phyloP scores from a whole-genome alignment of 30 jellyfish, hydroid and myxozoan species.

The Rhopilema esculentum region DNA sequence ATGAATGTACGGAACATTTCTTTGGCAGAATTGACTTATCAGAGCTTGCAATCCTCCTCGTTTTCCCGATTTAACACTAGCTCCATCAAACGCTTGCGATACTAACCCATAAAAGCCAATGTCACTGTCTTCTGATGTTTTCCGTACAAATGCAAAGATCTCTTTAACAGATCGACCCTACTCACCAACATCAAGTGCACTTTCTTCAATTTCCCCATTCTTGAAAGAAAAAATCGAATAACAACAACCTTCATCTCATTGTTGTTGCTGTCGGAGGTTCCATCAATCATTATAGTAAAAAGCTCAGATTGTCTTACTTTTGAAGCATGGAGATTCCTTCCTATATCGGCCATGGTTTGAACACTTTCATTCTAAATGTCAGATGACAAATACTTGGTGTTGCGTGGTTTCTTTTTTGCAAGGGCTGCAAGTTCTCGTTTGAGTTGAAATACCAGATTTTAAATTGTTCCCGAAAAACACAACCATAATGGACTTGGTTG shows the following conservation, averaged over 20 bases:
- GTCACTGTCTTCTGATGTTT: too few relatives aligned
- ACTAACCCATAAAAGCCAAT: too few relatives aligned
- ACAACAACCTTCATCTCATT: slow-evolving; percentile 23
- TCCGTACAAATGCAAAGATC: neutral
- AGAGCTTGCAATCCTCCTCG: slow-evolving; percentile 32
- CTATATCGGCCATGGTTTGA: neutral
- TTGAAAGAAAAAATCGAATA: neutral
- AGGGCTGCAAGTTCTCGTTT: too few relatives aligned
- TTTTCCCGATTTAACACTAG: slow-evolving; percentile 38
- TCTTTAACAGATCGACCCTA: slow-evolving; percentile 33
- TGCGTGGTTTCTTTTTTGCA: slow-evolving; percentile 15
- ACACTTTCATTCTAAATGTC: slow-evolving; percentile 26
- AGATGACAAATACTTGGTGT: slow-evolving; percentile 29
- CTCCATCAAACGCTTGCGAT: slow-evolving; percentile 36
- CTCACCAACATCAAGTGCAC: slow-evolving; percentile 37
- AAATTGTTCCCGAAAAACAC: too few relatives aligned
- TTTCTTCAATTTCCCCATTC: slow-evolving; percentile 17
- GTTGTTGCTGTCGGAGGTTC: slow-evolving; percentile 16
- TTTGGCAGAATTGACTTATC: slow-evolving; percentile 5
- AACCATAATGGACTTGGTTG: too few relatives aligned
- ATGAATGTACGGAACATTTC: slow-evolving; percentile 22
- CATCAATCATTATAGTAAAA: slow-evolving; percentile 20
- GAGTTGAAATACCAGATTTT: too few relatives aligned
- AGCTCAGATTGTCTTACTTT: slow-evolving; percentile 1
- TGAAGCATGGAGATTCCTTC: neutral